phyloP scores from a whole-genome alignment of 2,888 invertebrate genomes.

The Perizoma affinitatum region DNA sequence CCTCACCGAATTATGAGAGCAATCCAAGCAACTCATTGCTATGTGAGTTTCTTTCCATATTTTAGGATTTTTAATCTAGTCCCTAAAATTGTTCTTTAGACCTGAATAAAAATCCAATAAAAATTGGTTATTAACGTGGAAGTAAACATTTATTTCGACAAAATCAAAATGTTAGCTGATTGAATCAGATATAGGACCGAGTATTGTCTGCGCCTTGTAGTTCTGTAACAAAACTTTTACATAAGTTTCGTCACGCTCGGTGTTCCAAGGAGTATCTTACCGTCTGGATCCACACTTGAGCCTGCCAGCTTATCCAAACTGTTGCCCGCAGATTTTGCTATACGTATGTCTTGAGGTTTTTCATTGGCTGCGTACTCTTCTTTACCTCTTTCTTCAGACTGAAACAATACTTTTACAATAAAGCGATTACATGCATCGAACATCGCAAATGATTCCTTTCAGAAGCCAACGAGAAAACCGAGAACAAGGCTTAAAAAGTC shows the following conservation, averaged over 20 bases:
- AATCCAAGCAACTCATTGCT: not conserved
- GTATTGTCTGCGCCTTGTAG: not conserved
- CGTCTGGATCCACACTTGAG: constrained; percentile 86
- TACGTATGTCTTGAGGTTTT: constrained; percentile 78
- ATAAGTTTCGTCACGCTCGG: not conserved
- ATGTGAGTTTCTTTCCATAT: too few relatives aligned
- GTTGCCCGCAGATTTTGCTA: constrained; percentile 89
- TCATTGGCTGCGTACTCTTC: constrained; percentile 84
- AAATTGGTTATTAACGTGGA: too few relatives aligned
- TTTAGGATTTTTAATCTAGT: too few relatives aligned
- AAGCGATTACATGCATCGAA: too few relatives aligned
- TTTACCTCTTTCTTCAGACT: constrained; percentile 90
- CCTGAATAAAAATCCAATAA: too few relatives aligned
- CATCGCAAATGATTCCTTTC: too few relatives aligned
- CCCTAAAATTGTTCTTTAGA: too few relatives aligned
- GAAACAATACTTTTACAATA: constrained; percentile 25
- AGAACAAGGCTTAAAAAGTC: too few relatives aligned
- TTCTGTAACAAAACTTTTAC: constrained; percentile 5
- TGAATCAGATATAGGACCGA: not conserved
- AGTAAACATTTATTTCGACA: not conserved
- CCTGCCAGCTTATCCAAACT: constrained; percentile 88
- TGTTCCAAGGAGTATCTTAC: constrained; percentile 46
- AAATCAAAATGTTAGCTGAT: not conserved
- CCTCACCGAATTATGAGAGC: constrained; percentile 1
- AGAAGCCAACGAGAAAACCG: too few relatives aligned